These are phyloP conservation scores for Chamaea fasciata DNA, from an alignment of 2,113 vertebrate genomes.

Conservation along the genomic window DNA sequence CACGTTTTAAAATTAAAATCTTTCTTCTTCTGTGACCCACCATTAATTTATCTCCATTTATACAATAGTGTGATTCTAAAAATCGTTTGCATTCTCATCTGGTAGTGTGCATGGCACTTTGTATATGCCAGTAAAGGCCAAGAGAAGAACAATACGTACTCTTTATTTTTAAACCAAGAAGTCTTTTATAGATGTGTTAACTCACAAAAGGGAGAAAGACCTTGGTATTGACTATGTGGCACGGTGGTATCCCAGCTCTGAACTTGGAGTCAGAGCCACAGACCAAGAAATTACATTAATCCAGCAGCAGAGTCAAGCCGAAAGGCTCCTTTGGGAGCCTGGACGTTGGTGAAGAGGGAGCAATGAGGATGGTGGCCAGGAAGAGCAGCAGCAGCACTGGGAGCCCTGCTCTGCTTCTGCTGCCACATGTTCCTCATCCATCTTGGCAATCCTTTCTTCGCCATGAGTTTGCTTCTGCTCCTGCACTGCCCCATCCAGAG, in stretches of 20 bases:
- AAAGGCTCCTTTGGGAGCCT: neutral
- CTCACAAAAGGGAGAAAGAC: neutral
- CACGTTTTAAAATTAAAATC: conserved; percentile 16
- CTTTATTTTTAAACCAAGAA: neutral
- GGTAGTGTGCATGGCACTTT: neutral
- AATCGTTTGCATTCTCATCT: neutral
- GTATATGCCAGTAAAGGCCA: neutral
- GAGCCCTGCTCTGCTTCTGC: neutral
- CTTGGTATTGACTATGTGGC: neutral
- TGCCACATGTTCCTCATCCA: neutral
- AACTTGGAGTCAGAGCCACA: neutral
- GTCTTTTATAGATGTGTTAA: neutral
- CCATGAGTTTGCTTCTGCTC: neutral
- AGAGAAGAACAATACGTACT: neutral
- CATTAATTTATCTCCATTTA: conserved; percentile 4
- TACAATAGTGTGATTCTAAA: neutral
- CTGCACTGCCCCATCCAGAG: neutral
- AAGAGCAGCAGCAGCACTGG: neutral
- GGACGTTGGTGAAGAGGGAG: neutral
- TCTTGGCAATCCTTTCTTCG: rapidly evolving
- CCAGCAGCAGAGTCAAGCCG: neutral
- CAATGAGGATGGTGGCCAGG: neutral
- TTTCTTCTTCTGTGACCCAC: neutral
- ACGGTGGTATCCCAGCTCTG: neutral
- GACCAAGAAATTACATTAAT: neutral